Percentiles rank a stretch among this genome's conserved stretches.
phyloP scores from a whole-genome alignment of 2,888 invertebrate species.

The Perithous albicinctus region DNA sequence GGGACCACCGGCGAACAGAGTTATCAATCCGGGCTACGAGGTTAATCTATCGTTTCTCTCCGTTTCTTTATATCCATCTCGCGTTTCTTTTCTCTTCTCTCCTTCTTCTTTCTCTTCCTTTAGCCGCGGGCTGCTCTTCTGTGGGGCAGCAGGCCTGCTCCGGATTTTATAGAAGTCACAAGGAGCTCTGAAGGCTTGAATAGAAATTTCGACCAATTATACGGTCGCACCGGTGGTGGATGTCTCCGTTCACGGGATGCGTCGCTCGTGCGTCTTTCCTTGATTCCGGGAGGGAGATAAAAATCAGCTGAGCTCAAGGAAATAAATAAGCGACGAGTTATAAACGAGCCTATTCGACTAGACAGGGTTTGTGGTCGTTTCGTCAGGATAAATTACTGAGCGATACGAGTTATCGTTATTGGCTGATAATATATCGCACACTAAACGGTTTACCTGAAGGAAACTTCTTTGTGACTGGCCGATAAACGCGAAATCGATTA shows the following conservation, averaged over 20 bases:
- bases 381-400: conserved; percentile 52
- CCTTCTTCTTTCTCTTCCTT: conserved; percentile 29
- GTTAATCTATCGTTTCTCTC: conserved; percentile 67
- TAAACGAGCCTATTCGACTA: conserved; percentile 14
- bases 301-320: conserved; percentile 35
- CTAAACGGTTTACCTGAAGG: conserved; percentile 36
- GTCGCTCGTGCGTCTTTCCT: conserved; percentile 34
- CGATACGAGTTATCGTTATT: conserved; percentile 29
- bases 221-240: conserved; percentile 58
- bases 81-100: conserved; percentile 27
- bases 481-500: conserved; percentile 1
- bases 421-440: conserved; percentile 8
- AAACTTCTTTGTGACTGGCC: conserved; percentile 16
- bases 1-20: conserved; percentile 72
- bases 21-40: conserved; percentile 72
- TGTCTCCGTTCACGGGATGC: conserved; percentile 21
- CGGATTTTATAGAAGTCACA: conserved; percentile 50
- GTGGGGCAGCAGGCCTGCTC: conserved; percentile 14
- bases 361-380: conserved; percentile 37
- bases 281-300: conserved; percentile 7
- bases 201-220: conserved; percentile 70
- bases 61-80: conserved; percentile 39
- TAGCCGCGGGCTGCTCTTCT: neutral
- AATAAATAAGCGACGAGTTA: conserved; percentile 29
- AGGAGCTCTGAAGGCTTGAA: conserved; percentile 48